Conservation (phyloP, 2,113 vertebrate species). For the Myotis brandtii region DNA sequence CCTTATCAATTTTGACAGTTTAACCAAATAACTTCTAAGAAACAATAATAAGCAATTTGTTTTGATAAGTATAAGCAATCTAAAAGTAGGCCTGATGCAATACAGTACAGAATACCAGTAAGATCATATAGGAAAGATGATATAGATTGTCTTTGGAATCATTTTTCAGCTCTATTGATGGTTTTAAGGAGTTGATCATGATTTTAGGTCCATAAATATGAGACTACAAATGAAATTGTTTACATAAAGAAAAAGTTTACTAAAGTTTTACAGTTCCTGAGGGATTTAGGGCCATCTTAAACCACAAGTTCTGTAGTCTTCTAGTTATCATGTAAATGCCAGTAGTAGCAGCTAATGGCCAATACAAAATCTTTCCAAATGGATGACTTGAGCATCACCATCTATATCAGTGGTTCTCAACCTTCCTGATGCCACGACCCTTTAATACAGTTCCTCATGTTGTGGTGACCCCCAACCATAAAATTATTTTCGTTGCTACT, state of each 20-base stretch:
- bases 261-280: not conserved
- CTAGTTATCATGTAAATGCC: not conserved
- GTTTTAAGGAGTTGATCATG: slow-evolving; percentile 14
- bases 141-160: not conserved
- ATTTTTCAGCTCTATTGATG: not conserved
- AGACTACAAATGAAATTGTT: slow-evolving; percentile 25
- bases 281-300: not conserved
- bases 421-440: no score
- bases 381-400: not conserved
- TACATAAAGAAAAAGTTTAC: slow-evolving; percentile 5
- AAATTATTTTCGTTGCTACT: no score
- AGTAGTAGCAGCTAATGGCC: not conserved
- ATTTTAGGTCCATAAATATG: slow-evolving; percentile 37
- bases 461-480: no score
- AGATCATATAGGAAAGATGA: not conserved
- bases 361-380: slow-evolving; percentile 23
- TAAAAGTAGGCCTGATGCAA: not conserved
- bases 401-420: not conserved
- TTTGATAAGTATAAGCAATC: not conserved
- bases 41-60: not conserved
- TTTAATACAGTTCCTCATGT: no score
- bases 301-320: not conserved
- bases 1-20: slow-evolving; percentile 3
- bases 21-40: slow-evolving; percentile 27
- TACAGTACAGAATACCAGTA: not conserved